Evolutionary conservation across 1,140 invertebrate species (phyloP).

Genomic region (Diachasma alloeum): DNA sequence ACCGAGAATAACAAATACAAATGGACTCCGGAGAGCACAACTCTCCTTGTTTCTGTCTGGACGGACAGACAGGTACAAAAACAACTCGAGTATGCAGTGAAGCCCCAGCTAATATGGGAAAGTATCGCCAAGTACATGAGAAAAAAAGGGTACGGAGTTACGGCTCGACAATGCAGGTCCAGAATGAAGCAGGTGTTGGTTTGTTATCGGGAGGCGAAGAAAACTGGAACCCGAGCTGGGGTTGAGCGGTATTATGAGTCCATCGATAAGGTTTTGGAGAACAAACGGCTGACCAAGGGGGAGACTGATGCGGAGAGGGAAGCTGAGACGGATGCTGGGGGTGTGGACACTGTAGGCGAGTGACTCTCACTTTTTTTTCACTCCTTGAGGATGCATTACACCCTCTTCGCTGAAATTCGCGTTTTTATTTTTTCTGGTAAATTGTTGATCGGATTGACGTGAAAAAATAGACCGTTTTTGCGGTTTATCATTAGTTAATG

Average conservation of each 20-base stretch:
- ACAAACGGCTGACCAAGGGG: conserved; percentile 37
- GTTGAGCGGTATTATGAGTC: conserved; percentile 62
- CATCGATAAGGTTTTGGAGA: conserved; percentile 56
- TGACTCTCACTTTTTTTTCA: not conserved
- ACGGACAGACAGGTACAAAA: conserved; percentile 62
- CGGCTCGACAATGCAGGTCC: conserved; percentile 59
- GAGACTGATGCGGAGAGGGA: conserved; percentile 41
- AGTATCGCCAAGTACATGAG: conserved; percentile 60
- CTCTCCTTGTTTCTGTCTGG: conserved; percentile 60
- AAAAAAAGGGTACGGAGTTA: conserved; percentile 61
- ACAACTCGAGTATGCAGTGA: conserved; percentile 53
- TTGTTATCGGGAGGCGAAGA: conserved; percentile 61
- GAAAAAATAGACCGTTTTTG: too few relatives aligned
- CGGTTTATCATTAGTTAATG: too few relatives aligned
- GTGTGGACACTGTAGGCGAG: conserved; percentile 58
- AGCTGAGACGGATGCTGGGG: conserved; percentile 37
- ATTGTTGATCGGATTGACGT: too few relatives aligned
- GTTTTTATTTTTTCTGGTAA: too few relatives aligned
- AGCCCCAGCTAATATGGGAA: conserved; percentile 61
- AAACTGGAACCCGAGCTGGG: conserved; percentile 50
- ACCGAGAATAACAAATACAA: conserved; percentile 56
- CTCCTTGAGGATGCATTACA: too few relatives aligned
- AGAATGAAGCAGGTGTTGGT: conserved; percentile 62
- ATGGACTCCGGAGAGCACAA: conserved; percentile 61
- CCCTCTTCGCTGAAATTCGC: too few relatives aligned